These are phyloP conservation scores for Cichlasoma orientale DNA, from an alignment of 2,797 vertebrate genomes.

Conservation along the genomic window DNA sequence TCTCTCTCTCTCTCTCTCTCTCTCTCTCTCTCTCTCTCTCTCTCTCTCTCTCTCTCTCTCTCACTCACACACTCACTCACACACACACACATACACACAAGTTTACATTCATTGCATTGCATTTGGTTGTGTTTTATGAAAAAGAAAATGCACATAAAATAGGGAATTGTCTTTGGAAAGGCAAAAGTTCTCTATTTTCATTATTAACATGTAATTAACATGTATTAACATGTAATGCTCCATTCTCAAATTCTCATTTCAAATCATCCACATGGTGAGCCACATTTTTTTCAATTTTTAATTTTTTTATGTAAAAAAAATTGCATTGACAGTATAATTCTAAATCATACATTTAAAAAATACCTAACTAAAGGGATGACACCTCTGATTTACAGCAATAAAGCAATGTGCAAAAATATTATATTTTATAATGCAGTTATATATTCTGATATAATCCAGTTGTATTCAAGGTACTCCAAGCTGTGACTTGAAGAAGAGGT, in stretches of 20 bases:
- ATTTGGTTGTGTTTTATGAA: background rate
- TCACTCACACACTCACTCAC: background rate
- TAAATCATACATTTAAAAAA: background rate
- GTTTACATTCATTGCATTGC: no score
- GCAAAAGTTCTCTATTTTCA: background rate
- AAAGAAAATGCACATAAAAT: background rate
- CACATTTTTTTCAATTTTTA: background rate
- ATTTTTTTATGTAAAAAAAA: no score
- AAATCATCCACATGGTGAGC: no score
- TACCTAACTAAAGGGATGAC: background rate
- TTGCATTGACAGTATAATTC: background rate
- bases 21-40: no score
- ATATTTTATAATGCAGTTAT: background rate
- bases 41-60: no score
- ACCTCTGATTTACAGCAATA: background rate
- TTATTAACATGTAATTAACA: background rate
- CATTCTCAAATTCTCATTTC: background rate
- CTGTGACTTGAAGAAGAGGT: background rate
- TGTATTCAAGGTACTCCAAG: background rate
- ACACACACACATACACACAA: background rate
- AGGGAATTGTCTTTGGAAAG: background rate
- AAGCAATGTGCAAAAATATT: slow-evolving; percentile 29
- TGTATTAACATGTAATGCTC: background rate
- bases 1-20: no score
- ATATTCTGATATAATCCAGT: background rate